phyloP scores from a whole-genome alignment of 2,113 vertebrate species.

The Benitochromis conjunctus region DNA sequence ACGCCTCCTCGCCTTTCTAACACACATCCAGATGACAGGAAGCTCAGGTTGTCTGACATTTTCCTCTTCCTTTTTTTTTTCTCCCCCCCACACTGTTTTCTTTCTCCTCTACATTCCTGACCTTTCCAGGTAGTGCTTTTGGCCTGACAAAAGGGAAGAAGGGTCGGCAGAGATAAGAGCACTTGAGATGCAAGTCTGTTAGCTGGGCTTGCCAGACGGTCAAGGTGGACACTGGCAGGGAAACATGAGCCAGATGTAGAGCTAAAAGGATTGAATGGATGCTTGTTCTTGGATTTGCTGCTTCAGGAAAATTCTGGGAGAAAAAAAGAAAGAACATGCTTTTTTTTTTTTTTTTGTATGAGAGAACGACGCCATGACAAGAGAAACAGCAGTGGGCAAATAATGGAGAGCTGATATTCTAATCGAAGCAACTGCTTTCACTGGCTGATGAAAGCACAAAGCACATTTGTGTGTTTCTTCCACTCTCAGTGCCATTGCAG shows the following conservation, averaged over 20 bases:
- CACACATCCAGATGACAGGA: not conserved
- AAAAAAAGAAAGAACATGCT: not conserved
- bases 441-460: not conserved
- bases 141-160: not conserved
- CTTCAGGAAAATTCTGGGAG: not conserved
- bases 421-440: not conserved
- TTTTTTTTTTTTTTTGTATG: not conserved
- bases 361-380: not conserved
- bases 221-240: not conserved
- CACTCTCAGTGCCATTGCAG: not conserved
- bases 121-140: slow-evolving; percentile 18
- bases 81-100: accelerated
- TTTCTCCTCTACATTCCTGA: slow-evolving; percentile 2
- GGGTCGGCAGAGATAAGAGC: not conserved
- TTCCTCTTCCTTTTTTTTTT: not conserved
- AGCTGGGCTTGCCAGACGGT: not conserved
- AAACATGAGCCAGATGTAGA: not conserved
- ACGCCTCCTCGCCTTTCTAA: not conserved
- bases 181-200: not conserved
- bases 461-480: not conserved
- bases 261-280: not conserved
- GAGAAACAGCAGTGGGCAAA: not conserved
- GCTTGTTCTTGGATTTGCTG: not conserved
- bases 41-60: slow-evolving; percentile 25
- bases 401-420: not conserved